Evolutionary conservation across 2,797 vertebrate species (phyloP).

Genomic region (Anisognathus igniventris): DNA sequence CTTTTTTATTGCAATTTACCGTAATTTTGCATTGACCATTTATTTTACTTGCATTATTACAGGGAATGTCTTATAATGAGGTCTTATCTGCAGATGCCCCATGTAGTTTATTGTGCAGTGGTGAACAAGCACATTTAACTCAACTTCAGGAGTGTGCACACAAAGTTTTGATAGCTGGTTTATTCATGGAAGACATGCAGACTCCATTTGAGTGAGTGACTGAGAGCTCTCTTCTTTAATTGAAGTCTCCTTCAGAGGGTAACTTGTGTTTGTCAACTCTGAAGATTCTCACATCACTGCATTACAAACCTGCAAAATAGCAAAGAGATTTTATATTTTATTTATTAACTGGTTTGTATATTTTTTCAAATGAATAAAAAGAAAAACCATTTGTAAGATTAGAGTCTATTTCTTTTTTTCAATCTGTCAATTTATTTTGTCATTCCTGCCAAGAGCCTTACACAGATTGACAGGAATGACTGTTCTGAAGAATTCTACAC

Average conservation of each 20-base stretch:
- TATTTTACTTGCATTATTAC: background rate
- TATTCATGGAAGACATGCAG: background rate
- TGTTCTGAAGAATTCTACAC: background rate
- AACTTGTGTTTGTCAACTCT: background rate
- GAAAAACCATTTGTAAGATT: background rate
- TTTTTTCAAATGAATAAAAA: background rate
- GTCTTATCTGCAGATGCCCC: accelerated
- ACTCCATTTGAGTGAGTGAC: background rate
- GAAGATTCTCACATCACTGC: background rate
- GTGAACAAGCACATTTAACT: background rate
- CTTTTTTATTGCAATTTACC: background rate
- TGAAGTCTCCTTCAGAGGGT: background rate
- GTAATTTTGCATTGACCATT: background rate
- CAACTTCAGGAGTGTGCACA: background rate
- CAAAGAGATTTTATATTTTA: background rate
- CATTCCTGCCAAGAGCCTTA: background rate
- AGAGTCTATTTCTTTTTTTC: background rate
- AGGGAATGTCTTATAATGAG: background rate
- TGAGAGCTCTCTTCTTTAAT: background rate
- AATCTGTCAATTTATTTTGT: background rate
- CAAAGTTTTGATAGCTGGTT: background rate
- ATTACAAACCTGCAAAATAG: background rate
- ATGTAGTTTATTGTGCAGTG: background rate
- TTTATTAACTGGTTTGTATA: background rate
- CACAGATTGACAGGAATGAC: background rate